Evolutionary conservation across 2,797 vertebrate genomes (phyloP).

Genomic region (Rachycentron canadum): DNA sequence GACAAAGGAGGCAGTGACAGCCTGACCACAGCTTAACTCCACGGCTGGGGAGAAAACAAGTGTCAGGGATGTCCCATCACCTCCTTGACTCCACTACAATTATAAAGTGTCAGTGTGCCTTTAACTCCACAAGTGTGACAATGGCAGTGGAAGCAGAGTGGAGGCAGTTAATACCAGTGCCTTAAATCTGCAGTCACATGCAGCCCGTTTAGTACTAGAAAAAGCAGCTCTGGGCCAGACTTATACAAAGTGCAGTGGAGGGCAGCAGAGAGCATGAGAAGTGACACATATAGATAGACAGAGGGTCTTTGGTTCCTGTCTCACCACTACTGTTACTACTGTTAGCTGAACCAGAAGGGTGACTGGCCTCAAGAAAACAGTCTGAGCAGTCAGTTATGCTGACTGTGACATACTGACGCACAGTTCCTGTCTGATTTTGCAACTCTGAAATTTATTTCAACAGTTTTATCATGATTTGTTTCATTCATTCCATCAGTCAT

Average conservation of each 20-base stretch:
- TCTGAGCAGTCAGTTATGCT: background rate
- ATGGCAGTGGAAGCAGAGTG: background rate
- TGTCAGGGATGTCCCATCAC: background rate
- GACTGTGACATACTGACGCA: background rate
- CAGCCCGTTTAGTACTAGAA: conserved; percentile 20
- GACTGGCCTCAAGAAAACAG: background rate
- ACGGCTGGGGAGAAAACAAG: conserved; percentile 40
- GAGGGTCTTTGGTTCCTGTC: conserved; percentile 11
- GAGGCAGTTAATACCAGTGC: conserved; percentile 42
- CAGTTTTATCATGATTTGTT: conserved; percentile 19
- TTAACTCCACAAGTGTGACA: conserved; percentile 34
- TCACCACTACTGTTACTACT: conserved; percentile 13
- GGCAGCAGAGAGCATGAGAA: conserved; percentile 15
- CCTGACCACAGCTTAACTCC: conserved; percentile 25
- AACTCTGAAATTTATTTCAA: too few species aligned
- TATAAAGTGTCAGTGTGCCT: conserved; percentile 7
- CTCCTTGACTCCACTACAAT: conserved; percentile 15
- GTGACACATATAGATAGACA: background rate
- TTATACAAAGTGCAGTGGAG: background rate
- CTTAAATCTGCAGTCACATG: conserved; percentile 63
- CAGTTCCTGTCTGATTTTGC: conserved; percentile 12
- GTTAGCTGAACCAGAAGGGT: conserved; percentile 5
- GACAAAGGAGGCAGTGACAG: conserved; percentile 34
- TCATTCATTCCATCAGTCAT: conserved; percentile 18
- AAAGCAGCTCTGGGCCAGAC: conserved; percentile 17